phyloP scores from a whole-genome alignment of 2,113 vertebrate genomes.

The Cheirogaleus medius region DNA sequence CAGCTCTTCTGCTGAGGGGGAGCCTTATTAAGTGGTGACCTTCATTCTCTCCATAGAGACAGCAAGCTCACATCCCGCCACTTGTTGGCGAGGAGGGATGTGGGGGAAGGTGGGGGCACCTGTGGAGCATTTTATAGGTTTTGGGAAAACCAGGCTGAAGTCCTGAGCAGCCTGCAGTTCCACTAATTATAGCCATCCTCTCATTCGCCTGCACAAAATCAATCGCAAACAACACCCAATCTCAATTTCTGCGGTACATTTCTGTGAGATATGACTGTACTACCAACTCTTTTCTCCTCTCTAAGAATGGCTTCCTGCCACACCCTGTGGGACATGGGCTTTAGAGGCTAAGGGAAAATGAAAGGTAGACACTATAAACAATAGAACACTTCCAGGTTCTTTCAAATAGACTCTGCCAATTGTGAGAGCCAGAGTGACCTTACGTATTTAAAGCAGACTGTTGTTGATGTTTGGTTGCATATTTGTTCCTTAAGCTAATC shows the following conservation, averaged over 20 bases:
- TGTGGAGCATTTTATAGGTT: conserved; percentile 38
- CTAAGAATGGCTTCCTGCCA: neutral
- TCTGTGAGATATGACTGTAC: neutral
- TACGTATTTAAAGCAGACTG: neutral
- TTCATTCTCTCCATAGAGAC: neutral
- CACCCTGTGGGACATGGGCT: neutral
- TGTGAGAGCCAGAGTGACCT: neutral
- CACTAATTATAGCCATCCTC: conserved; percentile 41
- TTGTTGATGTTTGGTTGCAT: neutral
- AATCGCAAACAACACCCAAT: conserved; percentile 7
- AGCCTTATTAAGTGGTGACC: neutral
- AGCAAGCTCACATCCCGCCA: neutral
- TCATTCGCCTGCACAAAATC: conserved; percentile 18
- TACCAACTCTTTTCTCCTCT: neutral
- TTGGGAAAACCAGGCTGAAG: conserved; percentile 36
- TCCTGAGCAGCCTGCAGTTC: neutral
- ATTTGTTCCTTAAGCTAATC: neutral
- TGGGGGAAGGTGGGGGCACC: neutral
- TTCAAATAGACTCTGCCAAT: neutral
- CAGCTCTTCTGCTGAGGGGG: accelerated
- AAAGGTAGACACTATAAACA: neutral
- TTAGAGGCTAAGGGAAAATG: neutral
- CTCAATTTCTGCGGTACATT: neutral
- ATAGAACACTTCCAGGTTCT: neutral
- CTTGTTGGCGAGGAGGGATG: conserved; percentile 22